phyloP scores from a whole-genome alignment of 2,888 invertebrate genomes.

The Adineta ricciae region DNA sequence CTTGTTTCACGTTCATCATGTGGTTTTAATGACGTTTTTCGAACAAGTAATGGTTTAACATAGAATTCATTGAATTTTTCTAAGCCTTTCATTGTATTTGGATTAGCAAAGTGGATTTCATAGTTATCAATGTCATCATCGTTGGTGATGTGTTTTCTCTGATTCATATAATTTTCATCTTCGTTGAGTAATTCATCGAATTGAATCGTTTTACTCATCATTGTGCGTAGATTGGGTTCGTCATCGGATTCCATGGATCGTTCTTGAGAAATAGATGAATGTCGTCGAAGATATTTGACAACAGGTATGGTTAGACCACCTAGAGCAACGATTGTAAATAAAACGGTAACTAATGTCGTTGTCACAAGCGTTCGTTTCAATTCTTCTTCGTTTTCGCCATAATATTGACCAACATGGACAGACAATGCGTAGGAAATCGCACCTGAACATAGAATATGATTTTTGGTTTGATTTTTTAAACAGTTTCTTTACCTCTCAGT shows the following conservation, averaged over 20 bases:
- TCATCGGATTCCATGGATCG: constrained; percentile 48
- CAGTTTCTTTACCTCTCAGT: constrained; percentile 45
- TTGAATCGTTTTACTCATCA: constrained; percentile 86
- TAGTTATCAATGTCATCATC: neutral
- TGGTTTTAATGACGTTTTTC: constrained; percentile 53
- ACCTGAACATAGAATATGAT: constrained; percentile 21
- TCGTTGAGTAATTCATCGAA: constrained; percentile 58
- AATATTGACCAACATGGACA: constrained; percentile 38
- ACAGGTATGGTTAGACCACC: constrained; percentile 96
- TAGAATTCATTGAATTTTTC: constrained; percentile 81
- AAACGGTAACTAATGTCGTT: constrained; percentile 88
- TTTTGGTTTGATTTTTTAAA: too few species aligned
- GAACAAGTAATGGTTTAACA: constrained; percentile 86
- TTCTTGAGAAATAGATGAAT: neutral
- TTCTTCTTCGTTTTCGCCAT: constrained; percentile 61
- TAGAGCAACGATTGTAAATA: constrained; percentile 84
- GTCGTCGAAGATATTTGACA: constrained; percentile 57
- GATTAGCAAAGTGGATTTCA: constrained; percentile 26
- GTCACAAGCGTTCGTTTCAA: constrained; percentile 91
- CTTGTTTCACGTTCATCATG: neutral
- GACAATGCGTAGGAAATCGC: constrained; percentile 6
- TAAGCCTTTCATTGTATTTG: constrained; percentile 60
- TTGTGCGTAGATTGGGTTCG: neutral
- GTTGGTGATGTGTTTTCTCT: constrained; percentile 37
- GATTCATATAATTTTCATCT: constrained; percentile 46